Conservation (phyloP, 1,140 invertebrate genomes). For the Drosophila simulans region DNA sequence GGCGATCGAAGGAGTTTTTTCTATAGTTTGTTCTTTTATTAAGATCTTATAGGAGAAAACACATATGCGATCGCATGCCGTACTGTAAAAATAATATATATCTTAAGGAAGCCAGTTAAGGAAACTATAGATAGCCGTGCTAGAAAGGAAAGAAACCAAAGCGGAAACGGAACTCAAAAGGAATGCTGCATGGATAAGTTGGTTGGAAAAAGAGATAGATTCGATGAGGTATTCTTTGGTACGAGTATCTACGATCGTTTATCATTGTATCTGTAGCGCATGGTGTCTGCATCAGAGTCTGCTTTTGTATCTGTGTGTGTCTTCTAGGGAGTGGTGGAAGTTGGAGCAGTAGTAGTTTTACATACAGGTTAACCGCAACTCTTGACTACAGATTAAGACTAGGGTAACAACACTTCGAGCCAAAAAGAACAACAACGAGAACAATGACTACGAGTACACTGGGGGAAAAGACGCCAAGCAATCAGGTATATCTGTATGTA, state of each 20-base stretch:
- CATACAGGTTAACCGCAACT: slow-evolving; percentile 52
- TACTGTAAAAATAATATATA: slow-evolving; percentile 5
- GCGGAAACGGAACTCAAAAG: slow-evolving; percentile 46
- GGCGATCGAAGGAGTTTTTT: neutral
- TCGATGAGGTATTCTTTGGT: slow-evolving; percentile 27
- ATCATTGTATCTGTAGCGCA: slow-evolving; percentile 25
- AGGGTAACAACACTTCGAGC: slow-evolving; percentile 46
- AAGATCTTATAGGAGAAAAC: neutral
- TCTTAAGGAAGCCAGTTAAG: slow-evolving; percentile 27
- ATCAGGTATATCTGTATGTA: neutral
- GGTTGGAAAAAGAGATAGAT: slow-evolving; percentile 20
- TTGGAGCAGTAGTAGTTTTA: slow-evolving; percentile 35
- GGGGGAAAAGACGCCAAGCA: slow-evolving; percentile 13
- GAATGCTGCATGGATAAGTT: slow-evolving; percentile 40
- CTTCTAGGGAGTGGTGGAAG: slow-evolving; percentile 40
- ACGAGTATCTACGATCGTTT: slow-evolving; percentile 35
- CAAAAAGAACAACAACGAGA: slow-evolving; percentile 55
- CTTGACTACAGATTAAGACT: slow-evolving; percentile 53
- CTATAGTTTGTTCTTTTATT: neutral
- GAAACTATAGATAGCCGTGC: slow-evolving; percentile 52
- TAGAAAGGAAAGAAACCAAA: slow-evolving; percentile 45
- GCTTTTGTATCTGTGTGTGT: slow-evolving; percentile 26
- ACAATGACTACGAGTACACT: slow-evolving; percentile 53
- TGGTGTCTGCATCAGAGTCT: slow-evolving; percentile 19
- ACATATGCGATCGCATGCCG: slow-evolving; percentile 1